Base-by-base conservation (phyloP, 2,113 vertebrate genomes). In the Lamprologus callipterus region DNA sequence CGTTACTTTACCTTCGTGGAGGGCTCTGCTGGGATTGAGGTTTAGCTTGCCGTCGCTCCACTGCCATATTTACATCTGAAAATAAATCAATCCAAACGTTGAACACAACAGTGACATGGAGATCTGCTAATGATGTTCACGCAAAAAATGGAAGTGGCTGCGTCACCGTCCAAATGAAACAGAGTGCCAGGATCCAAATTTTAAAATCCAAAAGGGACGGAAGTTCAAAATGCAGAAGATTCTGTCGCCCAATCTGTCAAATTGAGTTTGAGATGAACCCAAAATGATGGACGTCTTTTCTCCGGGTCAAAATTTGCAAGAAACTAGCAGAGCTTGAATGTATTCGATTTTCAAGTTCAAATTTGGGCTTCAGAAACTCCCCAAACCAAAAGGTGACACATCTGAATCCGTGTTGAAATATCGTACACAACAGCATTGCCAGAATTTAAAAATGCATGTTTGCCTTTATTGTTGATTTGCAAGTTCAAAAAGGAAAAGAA, bases 61-160 rank as follows among this genome's bases (percentile, higher is more conserved):
- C 97, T 97, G 99, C 98, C 98, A 99, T 99, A 97, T 99, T 99
- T 98, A 99, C 97, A 99, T 99, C 99, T 99, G 98, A 98, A 99
- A 99, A 98, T 98, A 99, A 99, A 99, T 98, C 97, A 99, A 99
- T 98, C 98, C 98, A 98, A 97, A 98, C 97, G 97, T 99, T 99
- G 97, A 99, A 98, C 95, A 97, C 87, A 94, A 95, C 94, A 97
- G 89, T 93, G 87, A 93, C 91, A 94, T 81, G 85, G 86, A 87
- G 91, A 92, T 89, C 88, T 94, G 88, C 83, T 90, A 47, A 89
- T 80, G 82, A 63, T 68, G 85, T 91, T 92, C 83, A 93, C 90
- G 93, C 84, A 65, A 65, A 91, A 93, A 87, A 55, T 49, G 70
- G 70, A 80, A 83, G 87, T 26, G 82, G 87, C 57, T 88, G 68